phyloP scores from a whole-genome alignment of 2,113 vertebrate genomes.

The Trematomus loennbergii region DNA sequence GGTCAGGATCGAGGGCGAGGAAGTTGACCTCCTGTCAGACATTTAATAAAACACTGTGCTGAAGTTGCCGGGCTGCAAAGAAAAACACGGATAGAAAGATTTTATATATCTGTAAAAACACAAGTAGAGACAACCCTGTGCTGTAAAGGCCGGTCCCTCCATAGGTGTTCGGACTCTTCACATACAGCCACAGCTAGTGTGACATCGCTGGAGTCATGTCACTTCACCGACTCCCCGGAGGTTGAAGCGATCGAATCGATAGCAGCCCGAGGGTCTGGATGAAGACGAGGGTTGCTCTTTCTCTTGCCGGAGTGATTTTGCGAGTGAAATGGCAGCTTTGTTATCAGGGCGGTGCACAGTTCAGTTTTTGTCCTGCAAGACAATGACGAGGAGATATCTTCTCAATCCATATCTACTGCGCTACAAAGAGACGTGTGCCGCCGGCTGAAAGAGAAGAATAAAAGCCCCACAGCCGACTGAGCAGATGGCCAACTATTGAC shows the following conservation, averaged over 20 bases:
- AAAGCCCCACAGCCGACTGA: constrained; percentile 10
- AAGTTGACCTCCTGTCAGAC: constrained; percentile 30
- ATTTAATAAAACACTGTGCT: background rate
- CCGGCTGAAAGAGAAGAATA: constrained; percentile 33
- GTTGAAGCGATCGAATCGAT: constrained; percentile 41
- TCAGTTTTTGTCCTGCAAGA: constrained; percentile 64
- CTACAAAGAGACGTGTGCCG: constrained; percentile 39
- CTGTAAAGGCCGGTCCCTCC: constrained; percentile 22
- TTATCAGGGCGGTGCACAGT: constrained; percentile 52
- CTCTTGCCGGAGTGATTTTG: constrained; percentile 46
- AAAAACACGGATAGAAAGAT: background rate
- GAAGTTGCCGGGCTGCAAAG: background rate
- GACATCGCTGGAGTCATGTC: constrained; percentile 19
- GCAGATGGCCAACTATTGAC: constrained; percentile 34
- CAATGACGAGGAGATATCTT: constrained; percentile 57
- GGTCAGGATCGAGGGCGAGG: constrained; percentile 22
- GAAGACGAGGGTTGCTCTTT: constrained; percentile 23
- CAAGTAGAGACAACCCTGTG: constrained; percentile 15
- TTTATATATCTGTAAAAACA: background rate
- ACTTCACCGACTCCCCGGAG: constrained; percentile 18
- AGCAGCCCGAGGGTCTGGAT: constrained; percentile 17
- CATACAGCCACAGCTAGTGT: constrained; percentile 23
- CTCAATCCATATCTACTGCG: constrained; percentile 56
- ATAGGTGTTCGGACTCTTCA: background rate
- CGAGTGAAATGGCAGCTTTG: constrained; percentile 55